phyloP scores from a whole-genome alignment of 2,797 vertebrate species.

The Erpetoichthys calabaricus region DNA sequence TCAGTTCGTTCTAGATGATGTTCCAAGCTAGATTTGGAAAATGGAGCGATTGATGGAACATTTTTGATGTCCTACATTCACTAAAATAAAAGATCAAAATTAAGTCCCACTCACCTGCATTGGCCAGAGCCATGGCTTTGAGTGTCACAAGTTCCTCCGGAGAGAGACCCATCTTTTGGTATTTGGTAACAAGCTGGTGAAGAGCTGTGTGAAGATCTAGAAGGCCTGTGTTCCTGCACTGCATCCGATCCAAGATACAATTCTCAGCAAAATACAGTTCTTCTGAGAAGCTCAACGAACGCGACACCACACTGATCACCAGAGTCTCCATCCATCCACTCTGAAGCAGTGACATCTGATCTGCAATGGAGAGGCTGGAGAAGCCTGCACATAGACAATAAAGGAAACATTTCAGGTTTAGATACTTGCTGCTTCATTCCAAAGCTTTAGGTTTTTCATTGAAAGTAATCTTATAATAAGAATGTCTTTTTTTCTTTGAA shows the following conservation, averaged over 20 bases:
- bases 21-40: too few species aligned
- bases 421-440: too few species aligned
- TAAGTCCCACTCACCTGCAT: slow-evolving; percentile 32
- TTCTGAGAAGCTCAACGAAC: slow-evolving; percentile 28
- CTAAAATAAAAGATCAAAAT: too few species aligned
- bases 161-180: slow-evolving; percentile 37
- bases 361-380: slow-evolving; percentile 39
- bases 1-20: too few species aligned
- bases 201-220: slow-evolving; percentile 35
- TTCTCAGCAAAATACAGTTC: slow-evolving; percentile 44
- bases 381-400: slow-evolving; percentile 29
- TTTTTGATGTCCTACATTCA: too few species aligned
- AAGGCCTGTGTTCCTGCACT: slow-evolving; percentile 34
- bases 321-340: slow-evolving; percentile 54
- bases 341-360: slow-evolving; percentile 53
- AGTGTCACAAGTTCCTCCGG: slow-evolving; percentile 39
- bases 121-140: slow-evolving; percentile 47
- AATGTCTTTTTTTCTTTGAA: too few species aligned
- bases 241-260: slow-evolving; percentile 30
- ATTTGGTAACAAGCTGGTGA: slow-evolving; percentile 35
- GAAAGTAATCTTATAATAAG: too few species aligned
- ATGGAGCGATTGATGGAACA: too few species aligned
- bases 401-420: too few species aligned
- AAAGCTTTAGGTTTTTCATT: too few species aligned
- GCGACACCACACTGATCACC: slow-evolving; percentile 43